Percentiles rank a stretch among this genome's conserved stretches.
Evolutionary conservation across 2,888 invertebrate genomes (phyloP).

Genomic region (Amblyjoppa proteus): DNA sequence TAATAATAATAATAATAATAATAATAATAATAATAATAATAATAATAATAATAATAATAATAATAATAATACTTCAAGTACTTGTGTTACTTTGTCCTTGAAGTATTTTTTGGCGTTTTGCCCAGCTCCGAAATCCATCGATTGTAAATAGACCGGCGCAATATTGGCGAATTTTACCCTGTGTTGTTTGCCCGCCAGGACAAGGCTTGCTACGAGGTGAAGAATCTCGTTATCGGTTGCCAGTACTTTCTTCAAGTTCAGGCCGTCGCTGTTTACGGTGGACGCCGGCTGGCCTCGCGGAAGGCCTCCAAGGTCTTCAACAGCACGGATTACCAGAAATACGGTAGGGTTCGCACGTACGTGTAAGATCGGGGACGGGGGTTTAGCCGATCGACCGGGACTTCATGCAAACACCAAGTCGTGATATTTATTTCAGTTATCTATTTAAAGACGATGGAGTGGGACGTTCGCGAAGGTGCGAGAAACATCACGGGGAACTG

Average conservation of each 20-base stretch:
- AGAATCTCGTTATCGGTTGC: conserved; percentile 89
- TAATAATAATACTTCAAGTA: no score
- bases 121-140: no score
- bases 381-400: conserved; percentile 17
- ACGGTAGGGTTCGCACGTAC: conserved; percentile 72
- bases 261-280: conserved; percentile 90
- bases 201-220: conserved; percentile 88
- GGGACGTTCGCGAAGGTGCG: conserved; percentile 76
- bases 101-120: no score
- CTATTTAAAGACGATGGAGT: conserved; percentile 76
- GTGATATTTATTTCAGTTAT: conserved; percentile 45
- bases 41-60: no score
- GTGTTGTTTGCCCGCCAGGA: conserved; percentile 84
- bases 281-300: conserved; percentile 89
- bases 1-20: no score
- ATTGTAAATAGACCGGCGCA: no score
- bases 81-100: no score
- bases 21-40: no score
- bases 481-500: conserved; percentile 73
- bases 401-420: conserved; percentile 32
- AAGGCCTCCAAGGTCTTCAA: conserved; percentile 91
- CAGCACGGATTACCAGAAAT: conserved; percentile 87
- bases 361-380: not conserved
- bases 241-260: conserved; percentile 93
- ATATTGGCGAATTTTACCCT: not conserved